phyloP scores from a whole-genome alignment of 2,888 invertebrate species.

The Leptinotarsa haldemani region DNA sequence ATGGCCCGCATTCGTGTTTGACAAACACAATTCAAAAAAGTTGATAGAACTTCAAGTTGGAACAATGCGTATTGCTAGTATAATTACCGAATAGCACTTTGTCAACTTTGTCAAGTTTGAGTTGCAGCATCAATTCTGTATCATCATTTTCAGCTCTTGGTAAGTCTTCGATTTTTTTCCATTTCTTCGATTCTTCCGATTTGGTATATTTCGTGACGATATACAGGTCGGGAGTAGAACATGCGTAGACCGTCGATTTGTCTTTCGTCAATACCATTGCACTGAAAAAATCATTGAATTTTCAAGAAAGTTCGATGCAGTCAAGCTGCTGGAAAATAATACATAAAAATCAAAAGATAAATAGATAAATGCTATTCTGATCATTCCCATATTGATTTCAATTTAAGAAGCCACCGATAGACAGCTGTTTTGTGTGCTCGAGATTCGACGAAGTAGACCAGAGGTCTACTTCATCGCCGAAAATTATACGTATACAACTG shows the following conservation, averaged over 20 bases:
- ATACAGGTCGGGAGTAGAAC: slow-evolving; percentile 74
- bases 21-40: not conserved
- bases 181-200: slow-evolving; percentile 68
- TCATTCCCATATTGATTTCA: too few relatives aligned
- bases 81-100: slow-evolving; percentile 77
- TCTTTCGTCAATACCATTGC: slow-evolving; percentile 78
- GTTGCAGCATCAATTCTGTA: slow-evolving; percentile 81
- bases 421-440: too few relatives aligned
- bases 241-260: slow-evolving; percentile 77
- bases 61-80: slow-evolving; percentile 24
- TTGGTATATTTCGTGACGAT: slow-evolving; percentile 66
- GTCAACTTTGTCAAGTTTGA: slow-evolving; percentile 86
- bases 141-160: slow-evolving; percentile 77
- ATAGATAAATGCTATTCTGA: too few relatives aligned
- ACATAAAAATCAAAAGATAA: too few relatives aligned
- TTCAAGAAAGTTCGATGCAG: too few relatives aligned
- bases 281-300: slow-evolving; percentile 60
- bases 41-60: not conserved
- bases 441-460: too few relatives aligned
- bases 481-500: too few relatives aligned
- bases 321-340: too few relatives aligned
- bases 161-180: slow-evolving; percentile 74
- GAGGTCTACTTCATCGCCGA: too few relatives aligned
- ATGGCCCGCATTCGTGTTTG: too few relatives aligned
- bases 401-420: too few relatives aligned